Conservation (phyloP, 2,888 invertebrate genomes). For the Synanthedon formicaeformis region DNA sequence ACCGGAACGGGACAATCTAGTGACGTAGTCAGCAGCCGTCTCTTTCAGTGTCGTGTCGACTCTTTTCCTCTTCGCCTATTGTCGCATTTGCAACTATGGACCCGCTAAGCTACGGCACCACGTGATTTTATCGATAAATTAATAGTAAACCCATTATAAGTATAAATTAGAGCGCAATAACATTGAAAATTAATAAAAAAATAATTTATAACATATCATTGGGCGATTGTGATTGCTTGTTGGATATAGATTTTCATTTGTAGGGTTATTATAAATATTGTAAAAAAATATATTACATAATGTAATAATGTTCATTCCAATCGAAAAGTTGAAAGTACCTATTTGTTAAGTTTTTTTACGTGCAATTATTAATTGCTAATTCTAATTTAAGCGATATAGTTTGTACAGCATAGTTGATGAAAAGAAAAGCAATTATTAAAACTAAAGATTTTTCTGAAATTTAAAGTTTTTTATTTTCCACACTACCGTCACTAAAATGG, state of each 20-base stretch:
- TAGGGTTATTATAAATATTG: constrained; percentile 60
- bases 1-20: constrained; percentile 47
- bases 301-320: constrained; percentile 69
- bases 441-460: constrained; percentile 67
- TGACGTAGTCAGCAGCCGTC: constrained; percentile 29
- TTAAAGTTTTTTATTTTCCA: constrained; percentile 25
- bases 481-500: neutral
- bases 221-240: constrained; percentile 72
- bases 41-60: neutral
- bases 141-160: neutral
- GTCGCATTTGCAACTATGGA: constrained; percentile 1
- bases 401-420: constrained; percentile 69
- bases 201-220: constrained; percentile 72
- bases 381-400: constrained; percentile 69
- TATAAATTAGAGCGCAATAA: constrained; percentile 57
- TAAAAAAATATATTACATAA: constrained; percentile 51
- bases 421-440: constrained; percentile 66
- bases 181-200: constrained; percentile 27
- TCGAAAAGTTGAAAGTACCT: constrained; percentile 67
- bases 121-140: constrained; percentile 18
- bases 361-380: constrained; percentile 72
- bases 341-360: constrained; percentile 72
- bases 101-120: constrained; percentile 7
- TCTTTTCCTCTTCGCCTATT: neutral
- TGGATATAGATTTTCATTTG: constrained; percentile 59